These are phyloP conservation scores for Dysidea cf. avara DNA, from an alignment of 37 sponge, comb jelly and placozoan genomes.

Conservation along the genomic window DNA sequence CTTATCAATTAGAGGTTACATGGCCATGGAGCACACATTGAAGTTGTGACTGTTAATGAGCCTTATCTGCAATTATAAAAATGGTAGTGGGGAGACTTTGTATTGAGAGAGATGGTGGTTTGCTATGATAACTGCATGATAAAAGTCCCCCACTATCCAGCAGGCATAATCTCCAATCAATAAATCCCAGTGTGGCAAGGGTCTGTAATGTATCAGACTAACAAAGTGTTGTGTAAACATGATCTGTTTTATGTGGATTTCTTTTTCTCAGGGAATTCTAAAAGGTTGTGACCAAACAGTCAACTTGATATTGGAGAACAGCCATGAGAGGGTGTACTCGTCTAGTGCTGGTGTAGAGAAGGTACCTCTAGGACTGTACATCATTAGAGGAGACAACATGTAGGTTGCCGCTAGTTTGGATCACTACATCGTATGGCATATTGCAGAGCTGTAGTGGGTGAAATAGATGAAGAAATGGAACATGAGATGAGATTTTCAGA, in stretches of 20 bases:
- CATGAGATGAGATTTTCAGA: slow-evolving; percentile 77
- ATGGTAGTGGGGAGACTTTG: too few relatives aligned
- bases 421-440: background rate
- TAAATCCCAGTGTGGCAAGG: too few relatives aligned
- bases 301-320: slow-evolving; percentile 85
- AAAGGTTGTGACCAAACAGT: slow-evolving; percentile 97
- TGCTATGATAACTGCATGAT: too few relatives aligned
- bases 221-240: background rate
- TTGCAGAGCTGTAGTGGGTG: slow-evolving; percentile 92
- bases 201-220: too few relatives aligned
- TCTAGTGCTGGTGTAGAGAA: slow-evolving; percentile 86
- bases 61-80: too few relatives aligned
- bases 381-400: slow-evolving; percentile 99
- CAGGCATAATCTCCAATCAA: too few relatives aligned
- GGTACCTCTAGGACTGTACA: slow-evolving; percentile 94
- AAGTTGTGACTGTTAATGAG: too few relatives aligned
- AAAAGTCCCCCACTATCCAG: too few relatives aligned
- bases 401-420: slow-evolving; percentile 29
- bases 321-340: slow-evolving; percentile 95
- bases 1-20: too few relatives aligned
- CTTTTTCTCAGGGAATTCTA: slow-evolving; percentile 72
- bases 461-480: slow-evolving; percentile 93
- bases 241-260: too few relatives aligned
- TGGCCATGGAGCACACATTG: too few relatives aligned
- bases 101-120: too few relatives aligned